These are phyloP conservation scores for Molossus alvarezi DNA, from an alignment of 2,797 vertebrate species.

Conservation along the genomic window DNA sequence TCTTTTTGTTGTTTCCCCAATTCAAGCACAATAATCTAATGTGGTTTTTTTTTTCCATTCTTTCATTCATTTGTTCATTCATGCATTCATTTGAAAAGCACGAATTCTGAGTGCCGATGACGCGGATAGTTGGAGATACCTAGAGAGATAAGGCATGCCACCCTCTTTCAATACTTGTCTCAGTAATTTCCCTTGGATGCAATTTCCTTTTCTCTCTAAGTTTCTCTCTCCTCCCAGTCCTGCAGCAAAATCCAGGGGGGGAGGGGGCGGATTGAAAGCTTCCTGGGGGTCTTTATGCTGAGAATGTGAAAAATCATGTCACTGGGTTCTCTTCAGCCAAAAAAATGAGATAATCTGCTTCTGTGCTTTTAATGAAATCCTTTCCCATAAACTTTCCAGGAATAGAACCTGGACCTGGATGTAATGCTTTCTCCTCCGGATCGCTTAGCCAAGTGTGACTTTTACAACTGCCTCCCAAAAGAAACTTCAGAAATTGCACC, in stretches of 20 bases:
- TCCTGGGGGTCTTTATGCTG: not conserved
- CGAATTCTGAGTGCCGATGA: not conserved
- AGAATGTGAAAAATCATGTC: slow-evolving; percentile 56
- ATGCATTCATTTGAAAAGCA: not conserved
- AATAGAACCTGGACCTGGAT: not conserved
- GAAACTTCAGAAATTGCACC: not conserved
- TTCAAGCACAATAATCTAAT: not conserved
- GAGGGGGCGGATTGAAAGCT: not conserved
- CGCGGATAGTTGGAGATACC: not conserved
- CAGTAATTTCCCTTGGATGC: not conserved
- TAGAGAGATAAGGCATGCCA: not conserved
- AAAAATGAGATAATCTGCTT: slow-evolving; percentile 47
- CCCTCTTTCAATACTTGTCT: not conserved
- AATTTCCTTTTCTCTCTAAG: slow-evolving; percentile 36
- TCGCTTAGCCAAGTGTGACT: not conserved
- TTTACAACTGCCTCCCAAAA: not conserved
- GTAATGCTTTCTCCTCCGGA: not conserved
- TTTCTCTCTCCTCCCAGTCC: not conserved
- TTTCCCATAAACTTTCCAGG: not conserved
- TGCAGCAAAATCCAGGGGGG: not conserved
- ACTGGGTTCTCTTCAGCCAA: slow-evolving; percentile 21
- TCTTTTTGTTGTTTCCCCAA: not conserved
- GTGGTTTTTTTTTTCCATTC: not conserved
- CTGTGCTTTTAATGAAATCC: slow-evolving; percentile 17
- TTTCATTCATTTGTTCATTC: not conserved